phyloP scores from a whole-genome alignment of 2,888 invertebrate genomes.

The Ormyrus labotus region DNA sequence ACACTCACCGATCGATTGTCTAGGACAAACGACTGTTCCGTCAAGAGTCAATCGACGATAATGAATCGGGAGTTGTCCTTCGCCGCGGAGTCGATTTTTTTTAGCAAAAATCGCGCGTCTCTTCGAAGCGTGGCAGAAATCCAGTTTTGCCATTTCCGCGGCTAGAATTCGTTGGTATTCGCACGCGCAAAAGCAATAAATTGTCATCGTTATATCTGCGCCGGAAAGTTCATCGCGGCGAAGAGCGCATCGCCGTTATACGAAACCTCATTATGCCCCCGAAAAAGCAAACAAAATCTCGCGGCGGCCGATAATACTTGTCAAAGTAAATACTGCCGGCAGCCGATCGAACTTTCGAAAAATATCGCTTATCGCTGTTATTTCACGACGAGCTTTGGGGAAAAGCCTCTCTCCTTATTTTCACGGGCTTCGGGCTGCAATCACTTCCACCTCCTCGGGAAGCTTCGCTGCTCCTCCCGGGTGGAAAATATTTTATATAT shows the following conservation, averaged over 20 bases:
- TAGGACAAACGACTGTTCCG: too few species aligned
- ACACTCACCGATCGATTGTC: too few species aligned
- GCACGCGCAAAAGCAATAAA: neutral
- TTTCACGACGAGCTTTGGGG: neutral
- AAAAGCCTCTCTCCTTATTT: neutral
- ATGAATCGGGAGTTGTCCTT: neutral
- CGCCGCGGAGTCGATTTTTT: neutral
- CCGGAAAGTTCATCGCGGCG: neutral
- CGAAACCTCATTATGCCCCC: too few species aligned
- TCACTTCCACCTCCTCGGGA: neutral
- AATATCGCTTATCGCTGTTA: slow-evolving; percentile 28
- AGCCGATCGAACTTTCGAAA: neutral
- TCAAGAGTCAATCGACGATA: too few species aligned
- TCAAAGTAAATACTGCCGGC: neutral
- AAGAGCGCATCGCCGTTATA: neutral
- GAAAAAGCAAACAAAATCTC: too few species aligned
- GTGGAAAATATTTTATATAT: slow-evolving; percentile 38
- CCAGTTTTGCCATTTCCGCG: too few species aligned
- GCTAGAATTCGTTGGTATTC: neutral
- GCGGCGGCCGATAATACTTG: too few species aligned
- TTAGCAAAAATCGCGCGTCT: too few species aligned
- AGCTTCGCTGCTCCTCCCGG: neutral
- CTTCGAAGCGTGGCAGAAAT: too few species aligned
- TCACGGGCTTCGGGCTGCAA: slow-evolving; percentile 21
- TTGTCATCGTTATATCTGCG: neutral